Conservation (phyloP, 2,113 vertebrate species). For the Bos javanicus region DNA sequence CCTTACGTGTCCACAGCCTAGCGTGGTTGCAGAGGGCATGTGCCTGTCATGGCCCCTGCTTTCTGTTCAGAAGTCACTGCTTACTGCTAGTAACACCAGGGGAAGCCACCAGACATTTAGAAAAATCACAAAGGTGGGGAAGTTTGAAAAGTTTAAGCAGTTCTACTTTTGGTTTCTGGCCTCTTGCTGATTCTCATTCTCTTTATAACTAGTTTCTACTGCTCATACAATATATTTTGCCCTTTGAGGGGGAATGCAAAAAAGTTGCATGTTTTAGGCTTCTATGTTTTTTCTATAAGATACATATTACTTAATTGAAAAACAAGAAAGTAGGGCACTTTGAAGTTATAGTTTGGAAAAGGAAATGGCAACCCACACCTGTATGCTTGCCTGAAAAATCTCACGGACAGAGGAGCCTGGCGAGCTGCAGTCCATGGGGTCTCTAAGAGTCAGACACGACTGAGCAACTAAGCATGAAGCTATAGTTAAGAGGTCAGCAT, state of each 20-base stretch:
- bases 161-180: background rate
- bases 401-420: background rate
- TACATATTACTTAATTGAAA: background rate
- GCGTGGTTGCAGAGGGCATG: background rate
- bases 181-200: background rate
- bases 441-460: background rate
- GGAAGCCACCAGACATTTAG: background rate
- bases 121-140: background rate
- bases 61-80: background rate
- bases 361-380: background rate
- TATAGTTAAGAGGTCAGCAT: background rate
- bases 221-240: background rate
- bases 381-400: background rate
- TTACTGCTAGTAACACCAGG: background rate
- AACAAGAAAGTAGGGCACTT: background rate
- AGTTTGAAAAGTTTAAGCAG: background rate
- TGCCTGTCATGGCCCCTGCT: background rate
- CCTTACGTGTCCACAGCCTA: background rate
- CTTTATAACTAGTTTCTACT: background rate
- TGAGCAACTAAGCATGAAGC: background rate
- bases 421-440: background rate
- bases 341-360: background rate
- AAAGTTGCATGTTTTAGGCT: background rate
- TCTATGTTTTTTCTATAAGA: background rate
- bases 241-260: background rate